phyloP scores from a whole-genome alignment of 2,888 invertebrate species.

The Pimpla rufipes region DNA sequence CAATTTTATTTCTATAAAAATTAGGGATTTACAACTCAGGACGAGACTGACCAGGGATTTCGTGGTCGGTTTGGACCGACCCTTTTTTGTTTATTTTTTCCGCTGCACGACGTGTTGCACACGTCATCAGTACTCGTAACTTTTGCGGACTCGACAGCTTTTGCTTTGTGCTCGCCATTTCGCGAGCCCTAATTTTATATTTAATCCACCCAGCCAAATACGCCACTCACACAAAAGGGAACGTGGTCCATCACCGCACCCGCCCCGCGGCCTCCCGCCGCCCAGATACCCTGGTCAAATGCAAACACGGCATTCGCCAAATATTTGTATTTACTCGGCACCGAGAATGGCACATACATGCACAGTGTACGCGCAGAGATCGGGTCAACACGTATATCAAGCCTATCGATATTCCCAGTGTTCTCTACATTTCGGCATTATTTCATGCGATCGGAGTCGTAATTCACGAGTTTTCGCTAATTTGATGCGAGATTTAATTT shows the following conservation, averaged over 20 bases:
- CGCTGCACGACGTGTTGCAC: no score
- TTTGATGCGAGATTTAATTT: conserved; percentile 25
- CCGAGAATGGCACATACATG: conserved; percentile 23
- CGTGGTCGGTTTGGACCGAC: no score
- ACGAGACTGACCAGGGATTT: no score
- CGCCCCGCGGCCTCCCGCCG: neutral
- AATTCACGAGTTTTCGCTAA: conserved; percentile 5
- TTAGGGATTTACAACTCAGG: no score
- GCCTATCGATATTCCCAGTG: conserved; percentile 22
- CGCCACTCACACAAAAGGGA: neutral
- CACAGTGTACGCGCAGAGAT: conserved; percentile 27
- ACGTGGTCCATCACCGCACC: conserved; percentile 36
- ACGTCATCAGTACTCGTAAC: no score
- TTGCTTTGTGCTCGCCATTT: neutral
- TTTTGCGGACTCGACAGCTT: no score
- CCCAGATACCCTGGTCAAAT: conserved; percentile 4
- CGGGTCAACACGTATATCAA: conserved; percentile 8
- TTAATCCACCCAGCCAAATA: neutral
- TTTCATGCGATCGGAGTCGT: conserved; percentile 36
- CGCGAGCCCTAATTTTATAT: conserved; percentile 2
- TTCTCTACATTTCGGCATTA: conserved; percentile 23
- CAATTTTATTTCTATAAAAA: no score
- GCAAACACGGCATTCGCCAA: conserved; percentile 17
- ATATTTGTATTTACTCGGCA: conserved; percentile 49
- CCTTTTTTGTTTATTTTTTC: no score